Conservation (phyloP, 2,113 vertebrate genomes). For the Danionella cerebrum region DNA sequence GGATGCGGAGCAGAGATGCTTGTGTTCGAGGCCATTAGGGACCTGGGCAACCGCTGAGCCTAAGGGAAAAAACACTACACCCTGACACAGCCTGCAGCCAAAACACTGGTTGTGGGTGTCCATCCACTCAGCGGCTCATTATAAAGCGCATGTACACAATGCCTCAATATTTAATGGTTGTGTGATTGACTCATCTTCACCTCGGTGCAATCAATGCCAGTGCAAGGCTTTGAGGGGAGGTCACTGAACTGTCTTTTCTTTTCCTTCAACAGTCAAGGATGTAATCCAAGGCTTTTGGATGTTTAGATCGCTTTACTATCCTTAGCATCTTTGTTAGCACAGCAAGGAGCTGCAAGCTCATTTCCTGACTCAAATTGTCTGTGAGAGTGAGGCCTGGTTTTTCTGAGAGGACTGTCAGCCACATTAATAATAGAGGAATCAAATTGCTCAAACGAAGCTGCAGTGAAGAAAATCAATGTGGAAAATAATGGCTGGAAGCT, state of each 20-base stretch:
- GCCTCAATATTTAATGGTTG: slow-evolving; percentile 34
- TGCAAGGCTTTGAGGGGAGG: neutral
- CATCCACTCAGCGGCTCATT: slow-evolving; percentile 8
- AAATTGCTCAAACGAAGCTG: slow-evolving; percentile 30
- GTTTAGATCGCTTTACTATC: slow-evolving; percentile 13
- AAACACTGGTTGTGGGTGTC: slow-evolving; percentile 27
- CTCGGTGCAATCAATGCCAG: neutral
- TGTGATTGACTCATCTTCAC: slow-evolving; percentile 32
- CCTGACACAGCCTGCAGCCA: slow-evolving; percentile 38
- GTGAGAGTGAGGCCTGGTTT: slow-evolving; percentile 25
- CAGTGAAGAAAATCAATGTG: slow-evolving; percentile 29
- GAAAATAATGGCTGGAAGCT: slow-evolving; percentile 32
- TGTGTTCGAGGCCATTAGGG: slow-evolving; percentile 39
- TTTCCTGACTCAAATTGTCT: slow-evolving; percentile 36
- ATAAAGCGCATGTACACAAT: slow-evolving; percentile 5
- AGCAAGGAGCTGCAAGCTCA: slow-evolving; percentile 29
- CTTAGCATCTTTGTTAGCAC: slow-evolving; percentile 23
- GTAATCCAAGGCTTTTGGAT: slow-evolving; percentile 31
- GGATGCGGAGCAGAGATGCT: slow-evolving; percentile 45
- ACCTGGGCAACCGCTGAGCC: slow-evolving; percentile 40
- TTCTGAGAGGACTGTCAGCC: slow-evolving; percentile 22
- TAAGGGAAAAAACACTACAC: slow-evolving; percentile 38
- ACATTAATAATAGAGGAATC: slow-evolving; percentile 35
- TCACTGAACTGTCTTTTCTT: slow-evolving; percentile 16
- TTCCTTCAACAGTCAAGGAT: slow-evolving; percentile 27